Conservation (phyloP, 2,797 vertebrate species). For the Morelia viridis region DNA sequence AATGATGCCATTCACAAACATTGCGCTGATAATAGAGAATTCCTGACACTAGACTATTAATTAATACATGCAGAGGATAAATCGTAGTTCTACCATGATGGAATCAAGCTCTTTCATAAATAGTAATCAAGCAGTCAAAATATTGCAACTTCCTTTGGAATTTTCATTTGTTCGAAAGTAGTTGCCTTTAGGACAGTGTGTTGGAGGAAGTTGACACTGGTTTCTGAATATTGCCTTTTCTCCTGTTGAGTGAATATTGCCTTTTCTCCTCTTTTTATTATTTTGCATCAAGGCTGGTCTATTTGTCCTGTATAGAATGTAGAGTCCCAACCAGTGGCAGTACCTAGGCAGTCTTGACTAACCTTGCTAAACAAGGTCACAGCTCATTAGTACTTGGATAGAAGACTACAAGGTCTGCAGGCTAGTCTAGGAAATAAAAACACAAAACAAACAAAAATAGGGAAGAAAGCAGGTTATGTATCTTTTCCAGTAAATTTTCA, state of each 20-base stretch:
- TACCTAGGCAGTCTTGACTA: background rate
- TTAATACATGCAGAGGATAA: background rate
- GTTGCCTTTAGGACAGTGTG: background rate
- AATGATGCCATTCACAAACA: background rate
- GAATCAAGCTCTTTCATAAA: background rate
- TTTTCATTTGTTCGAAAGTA: background rate
- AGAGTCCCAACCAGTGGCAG: background rate
- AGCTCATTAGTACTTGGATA: background rate
- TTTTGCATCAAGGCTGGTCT: background rate
- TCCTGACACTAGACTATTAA: background rate
- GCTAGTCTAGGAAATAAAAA: background rate
- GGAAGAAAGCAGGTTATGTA: background rate
- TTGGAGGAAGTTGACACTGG: background rate
- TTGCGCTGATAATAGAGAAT: background rate
- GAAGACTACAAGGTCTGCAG: background rate
- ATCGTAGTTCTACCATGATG: background rate
- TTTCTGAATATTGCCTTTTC: constrained; percentile 1
- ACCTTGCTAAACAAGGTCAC: background rate
- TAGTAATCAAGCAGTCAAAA: background rate
- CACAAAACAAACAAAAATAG: background rate
- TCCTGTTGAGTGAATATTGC: too few relatives aligned
- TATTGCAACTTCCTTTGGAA: background rate
- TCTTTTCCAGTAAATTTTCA: background rate
- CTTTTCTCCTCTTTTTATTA: background rate
- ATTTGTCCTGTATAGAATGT: background rate